These are phyloP conservation scores for Gadus macrocephalus DNA, from an alignment of 2,113 vertebrate species.

Conservation along the genomic window DNA sequence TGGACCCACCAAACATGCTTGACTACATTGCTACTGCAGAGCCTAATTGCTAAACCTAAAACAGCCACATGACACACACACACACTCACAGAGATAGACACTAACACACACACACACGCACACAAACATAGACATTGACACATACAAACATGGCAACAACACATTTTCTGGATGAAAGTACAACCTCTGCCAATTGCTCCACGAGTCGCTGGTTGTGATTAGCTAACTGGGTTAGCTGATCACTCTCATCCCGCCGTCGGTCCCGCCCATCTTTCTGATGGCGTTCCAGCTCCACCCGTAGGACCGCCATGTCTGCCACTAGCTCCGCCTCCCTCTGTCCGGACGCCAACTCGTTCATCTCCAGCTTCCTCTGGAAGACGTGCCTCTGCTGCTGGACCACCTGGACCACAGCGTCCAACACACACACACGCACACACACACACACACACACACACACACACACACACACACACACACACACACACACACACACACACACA, in stretches of 20 bases:
- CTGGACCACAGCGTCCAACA: conserved; percentile 44
- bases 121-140: neutral
- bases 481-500: neutral
- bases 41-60: conserved; percentile 6
- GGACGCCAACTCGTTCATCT: conserved; percentile 61
- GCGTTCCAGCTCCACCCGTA: conserved; percentile 61
- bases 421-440: neutral
- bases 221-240: conserved; percentile 69
- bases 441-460: neutral
- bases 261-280: conserved; percentile 62
- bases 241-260: conserved; percentile 63
- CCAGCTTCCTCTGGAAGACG: conserved; percentile 64
- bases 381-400: conserved; percentile 70
- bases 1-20: conserved; percentile 44
- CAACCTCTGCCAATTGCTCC: conserved; percentile 77
- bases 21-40: conserved; percentile 47
- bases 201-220: conserved; percentile 76
- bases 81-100: neutral
- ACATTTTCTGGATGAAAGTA: neutral
- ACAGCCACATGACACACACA: neutral
- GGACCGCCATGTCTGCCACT: conserved; percentile 51
- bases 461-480: neutral
- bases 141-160: neutral
- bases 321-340: conserved; percentile 70
- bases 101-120: neutral